Evolutionary conservation across 2,113 vertebrate species (phyloP).

Genomic region (Synodontis membranacea): DNA sequence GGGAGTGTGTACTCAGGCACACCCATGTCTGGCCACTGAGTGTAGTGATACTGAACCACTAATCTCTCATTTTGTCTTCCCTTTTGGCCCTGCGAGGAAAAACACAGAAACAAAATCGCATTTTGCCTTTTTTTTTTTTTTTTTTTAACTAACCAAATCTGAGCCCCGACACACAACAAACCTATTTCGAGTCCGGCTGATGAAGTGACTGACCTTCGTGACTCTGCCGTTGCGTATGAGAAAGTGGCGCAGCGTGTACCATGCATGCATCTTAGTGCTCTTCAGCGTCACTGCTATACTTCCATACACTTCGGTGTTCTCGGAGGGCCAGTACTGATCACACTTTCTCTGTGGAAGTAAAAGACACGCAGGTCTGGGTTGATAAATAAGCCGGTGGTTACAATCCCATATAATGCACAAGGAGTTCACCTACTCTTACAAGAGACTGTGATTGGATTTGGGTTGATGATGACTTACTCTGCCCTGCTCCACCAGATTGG

Average conservation of each 20-base stretch:
- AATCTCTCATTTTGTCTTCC: slow-evolving; percentile 87
- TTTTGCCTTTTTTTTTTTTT: not conserved
- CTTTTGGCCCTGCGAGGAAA: slow-evolving; percentile 82
- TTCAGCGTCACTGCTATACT: slow-evolving; percentile 92
- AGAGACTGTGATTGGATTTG: not conserved
- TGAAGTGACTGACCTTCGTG: slow-evolving; percentile 81
- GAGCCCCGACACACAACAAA: not conserved
- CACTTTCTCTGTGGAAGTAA: slow-evolving; percentile 85
- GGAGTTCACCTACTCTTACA: not conserved
- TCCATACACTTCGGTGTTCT: slow-evolving; percentile 95
- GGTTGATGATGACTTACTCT: slow-evolving; percentile 77
- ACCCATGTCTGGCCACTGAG: slow-evolving; percentile 99
- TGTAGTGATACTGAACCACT: slow-evolving; percentile 96
- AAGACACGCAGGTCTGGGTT: not conserved
- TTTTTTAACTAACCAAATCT: not conserved
- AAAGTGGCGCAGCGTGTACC: slow-evolving; percentile 92
- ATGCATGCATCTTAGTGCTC: slow-evolving; percentile 93
- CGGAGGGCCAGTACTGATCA: slow-evolving; percentile 96
- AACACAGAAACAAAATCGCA: not conserved
- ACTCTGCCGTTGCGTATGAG: slow-evolving; percentile 90
- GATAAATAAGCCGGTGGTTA: not conserved
- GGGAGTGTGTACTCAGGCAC: slow-evolving; percentile 95
- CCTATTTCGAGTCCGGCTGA: not conserved
- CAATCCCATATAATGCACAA: not conserved
- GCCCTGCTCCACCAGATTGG: slow-evolving; percentile 98